Evolutionary conservation across 2,113 vertebrate species (phyloP), one percentile per base, ranked within the genome.

Genomic region (Thryonomys swinderianus): DNA sequence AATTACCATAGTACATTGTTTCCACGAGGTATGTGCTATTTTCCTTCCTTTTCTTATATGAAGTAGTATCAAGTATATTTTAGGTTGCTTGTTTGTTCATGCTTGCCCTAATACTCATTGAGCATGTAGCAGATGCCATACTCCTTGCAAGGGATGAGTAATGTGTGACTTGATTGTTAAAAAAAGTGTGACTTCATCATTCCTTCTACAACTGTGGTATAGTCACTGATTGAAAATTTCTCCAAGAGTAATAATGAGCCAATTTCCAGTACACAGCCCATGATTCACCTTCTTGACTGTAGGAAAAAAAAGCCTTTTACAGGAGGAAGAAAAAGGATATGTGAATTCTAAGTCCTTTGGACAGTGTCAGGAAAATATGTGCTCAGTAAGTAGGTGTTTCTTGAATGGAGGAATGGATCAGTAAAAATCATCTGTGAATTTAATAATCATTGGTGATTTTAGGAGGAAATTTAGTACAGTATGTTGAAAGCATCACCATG

Each of bases 381-480:
- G 13, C 25, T 79, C 27, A 69, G 76, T 88, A 86, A 40, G 73
- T 84, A 55, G 5, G 0, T 66, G 17, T 74, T 84, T 57, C 73
- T 93, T 71, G 66, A 81, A 45, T 76, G 51, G 45, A 37, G 48
- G 32, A 61, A 76, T 64, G 67, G 78, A 62, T 91, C 48, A 69
- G 64, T 87, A 61, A 93, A 91, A 95, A 34, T 87, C 51, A 87
- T 53, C 20, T 67, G 30, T 55, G 13, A 79, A 88, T 85, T 67
- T 93, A 87, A 57, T 57, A 88, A 67, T 88, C n/a, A 51, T 37
- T 67, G 78, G 78, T 92, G 21, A 82, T 83, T 85, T 95, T 92
- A 67, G 42, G 25, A 85, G 20, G 7, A 55, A 85, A 69, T 53
- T 69, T 80, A 87, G 73, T 45, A 62, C 64, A 85, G 1, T 59